A percentile compares a stretch with the other conserved stretches of the same genome.
phyloP scores from a whole-genome alignment of 2,888 invertebrate genomes.

The Serrognathus titanus region DNA sequence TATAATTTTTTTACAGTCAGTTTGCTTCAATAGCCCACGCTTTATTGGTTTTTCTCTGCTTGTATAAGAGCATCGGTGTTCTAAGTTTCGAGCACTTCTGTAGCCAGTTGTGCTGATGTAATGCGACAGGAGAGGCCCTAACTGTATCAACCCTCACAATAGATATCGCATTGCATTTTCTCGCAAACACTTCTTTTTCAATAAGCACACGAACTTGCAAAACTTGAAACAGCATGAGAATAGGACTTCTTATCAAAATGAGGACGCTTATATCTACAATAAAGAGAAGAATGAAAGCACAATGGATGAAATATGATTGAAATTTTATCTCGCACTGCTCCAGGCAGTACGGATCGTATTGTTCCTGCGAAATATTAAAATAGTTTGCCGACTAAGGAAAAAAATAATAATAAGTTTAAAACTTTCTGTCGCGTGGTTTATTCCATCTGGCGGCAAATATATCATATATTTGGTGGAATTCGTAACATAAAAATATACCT shows the following conservation, averaged over 20 bases:
- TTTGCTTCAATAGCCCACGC: too few species aligned
- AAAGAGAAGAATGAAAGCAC: background rate
- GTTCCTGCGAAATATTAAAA: too few species aligned
- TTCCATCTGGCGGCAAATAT: too few species aligned
- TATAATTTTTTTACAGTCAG: too few species aligned
- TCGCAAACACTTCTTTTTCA: slow-evolving; percentile 6
- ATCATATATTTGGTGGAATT: too few species aligned
- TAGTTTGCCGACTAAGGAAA: too few species aligned
- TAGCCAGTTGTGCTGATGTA: background rate
- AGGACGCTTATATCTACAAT: background rate
- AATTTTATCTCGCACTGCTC: background rate
- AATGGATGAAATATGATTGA: background rate
- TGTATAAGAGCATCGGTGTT: too few species aligned
- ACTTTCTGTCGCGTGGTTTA: too few species aligned
- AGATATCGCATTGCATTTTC: slow-evolving; percentile 1
- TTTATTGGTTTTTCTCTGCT: too few species aligned
- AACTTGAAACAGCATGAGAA: slow-evolving; percentile 1
- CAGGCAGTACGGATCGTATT: too few species aligned
- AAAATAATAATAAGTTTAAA: too few species aligned
- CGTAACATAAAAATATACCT: too few species aligned
- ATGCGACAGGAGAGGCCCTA: slow-evolving; percentile 5
- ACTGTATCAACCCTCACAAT: slow-evolving; percentile 5
- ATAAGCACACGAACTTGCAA: slow-evolving; percentile 4
- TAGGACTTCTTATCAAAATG: background rate
- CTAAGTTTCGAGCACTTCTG: background rate